phyloP scores from a whole-genome alignment of 1,140 invertebrate genomes.

The Aphaenogaster rudis region DNA sequence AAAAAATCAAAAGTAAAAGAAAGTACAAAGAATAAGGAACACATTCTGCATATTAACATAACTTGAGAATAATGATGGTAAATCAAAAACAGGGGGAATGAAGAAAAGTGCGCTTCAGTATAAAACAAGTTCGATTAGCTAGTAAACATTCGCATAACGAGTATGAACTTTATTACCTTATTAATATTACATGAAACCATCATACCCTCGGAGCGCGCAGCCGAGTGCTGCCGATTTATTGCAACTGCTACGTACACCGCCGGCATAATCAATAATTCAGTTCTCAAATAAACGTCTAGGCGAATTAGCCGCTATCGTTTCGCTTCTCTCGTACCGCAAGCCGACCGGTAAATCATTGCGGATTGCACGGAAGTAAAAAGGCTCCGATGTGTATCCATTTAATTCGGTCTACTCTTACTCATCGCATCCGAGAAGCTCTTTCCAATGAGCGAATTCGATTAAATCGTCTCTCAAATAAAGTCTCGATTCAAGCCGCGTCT shows the following conservation, averaged over 20 bases:
- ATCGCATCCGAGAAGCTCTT: conserved; percentile 25
- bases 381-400: conserved; percentile 56
- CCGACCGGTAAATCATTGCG: conserved; percentile 55
- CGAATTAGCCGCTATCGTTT: conserved; percentile 59
- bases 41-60: not conserved
- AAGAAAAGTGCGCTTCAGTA: conserved; percentile 40
- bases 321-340: conserved; percentile 40
- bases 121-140: conserved; percentile 62
- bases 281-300: conserved; percentile 64
- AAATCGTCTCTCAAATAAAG: conserved; percentile 49
- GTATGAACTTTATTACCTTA: conserved; percentile 66
- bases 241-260: conserved; percentile 54
- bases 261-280: conserved; percentile 65
- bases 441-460: conserved; percentile 53
- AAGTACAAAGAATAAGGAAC: not conserved
- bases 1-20: not conserved
- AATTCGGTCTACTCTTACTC: conserved; percentile 52
- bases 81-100: not conserved
- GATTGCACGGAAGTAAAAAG: conserved; percentile 43
- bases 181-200: conserved; percentile 69
- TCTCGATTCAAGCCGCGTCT: conserved; percentile 1
- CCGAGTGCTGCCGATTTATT: conserved; percentile 61
- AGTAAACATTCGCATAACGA: conserved; percentile 63
- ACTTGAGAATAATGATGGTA: not conserved
- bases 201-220: conserved; percentile 34